A percentile compares a stretch with the other conserved stretches of the same genome.
Conservation (phyloP, 2,113 vertebrate genomes). For the Canis aureus region DNA sequence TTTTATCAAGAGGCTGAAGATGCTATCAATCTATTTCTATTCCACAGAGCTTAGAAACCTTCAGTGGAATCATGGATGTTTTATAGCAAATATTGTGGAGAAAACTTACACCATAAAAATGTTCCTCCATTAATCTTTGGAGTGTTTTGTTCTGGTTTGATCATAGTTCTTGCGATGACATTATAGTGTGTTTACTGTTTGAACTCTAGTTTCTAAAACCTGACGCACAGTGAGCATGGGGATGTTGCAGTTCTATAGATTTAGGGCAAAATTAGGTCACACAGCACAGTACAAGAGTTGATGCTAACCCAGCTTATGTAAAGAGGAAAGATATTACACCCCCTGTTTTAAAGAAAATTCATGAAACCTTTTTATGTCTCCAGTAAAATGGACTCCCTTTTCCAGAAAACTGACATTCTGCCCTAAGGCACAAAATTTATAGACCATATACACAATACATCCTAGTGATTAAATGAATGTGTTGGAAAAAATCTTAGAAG, state of each 20-base stretch:
- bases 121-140: constrained; percentile 62
- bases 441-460: background rate
- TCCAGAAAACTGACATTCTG: constrained; percentile 9
- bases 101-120: constrained; percentile 63
- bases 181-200: constrained; percentile 25
- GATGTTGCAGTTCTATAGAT: background rate
- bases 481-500: constrained; percentile 34
- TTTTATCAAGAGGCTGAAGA: constrained; percentile 65
- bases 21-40: constrained; percentile 47
- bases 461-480: background rate
- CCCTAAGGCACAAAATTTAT: background rate
- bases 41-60: background rate
- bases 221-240: background rate
- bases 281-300: background rate
- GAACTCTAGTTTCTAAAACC: constrained; percentile 34
- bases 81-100: constrained; percentile 47
- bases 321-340: background rate
- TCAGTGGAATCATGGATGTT: constrained; percentile 46
- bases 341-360: background rate
- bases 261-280: constrained; percentile 27
- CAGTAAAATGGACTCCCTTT: background rate
- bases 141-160: constrained; percentile 45
- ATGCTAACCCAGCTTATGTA: background rate
- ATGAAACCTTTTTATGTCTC: background rate
- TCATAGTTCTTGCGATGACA: background rate